Evolutionary conservation across 2,113 vertebrate genomes (phyloP).

Genomic region (Herpailurus yagouaroundi): DNA sequence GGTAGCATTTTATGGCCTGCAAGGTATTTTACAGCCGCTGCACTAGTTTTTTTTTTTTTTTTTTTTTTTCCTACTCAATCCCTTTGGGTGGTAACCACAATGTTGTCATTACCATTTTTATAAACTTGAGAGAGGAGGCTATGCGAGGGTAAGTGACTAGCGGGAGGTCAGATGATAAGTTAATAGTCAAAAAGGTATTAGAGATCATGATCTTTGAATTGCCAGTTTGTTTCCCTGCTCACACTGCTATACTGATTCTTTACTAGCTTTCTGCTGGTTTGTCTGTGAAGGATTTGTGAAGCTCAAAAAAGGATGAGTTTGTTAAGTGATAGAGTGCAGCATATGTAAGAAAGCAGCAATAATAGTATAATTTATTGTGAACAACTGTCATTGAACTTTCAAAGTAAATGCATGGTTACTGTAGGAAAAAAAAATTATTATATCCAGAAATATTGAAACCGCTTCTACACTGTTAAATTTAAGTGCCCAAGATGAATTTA

Average conservation of each 20-base stretch:
- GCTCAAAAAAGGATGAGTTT: slow-evolving; percentile 10
- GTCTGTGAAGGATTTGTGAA: slow-evolving; percentile 27
- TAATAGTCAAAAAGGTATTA: slow-evolving; percentile 24
- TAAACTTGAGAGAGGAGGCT: slow-evolving; percentile 13
- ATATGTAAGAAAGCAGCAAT: neutral
- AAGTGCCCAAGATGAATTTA: neutral
- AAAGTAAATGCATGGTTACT: neutral
- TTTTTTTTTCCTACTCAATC: neutral
- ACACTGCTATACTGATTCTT: neutral
- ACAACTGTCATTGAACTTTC: neutral
- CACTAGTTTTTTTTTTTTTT: neutral
- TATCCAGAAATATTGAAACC: neutral
- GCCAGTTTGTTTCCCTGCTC: neutral
- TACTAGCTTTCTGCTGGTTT: slow-evolving; percentile 28
- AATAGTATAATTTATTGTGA: neutral
- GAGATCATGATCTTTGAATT: slow-evolving; percentile 38
- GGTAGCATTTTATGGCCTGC: slow-evolving; percentile 41
- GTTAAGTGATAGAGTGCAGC: neutral
- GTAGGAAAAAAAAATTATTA: neutral
- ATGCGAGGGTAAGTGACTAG: neutral
- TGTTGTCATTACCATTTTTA: slow-evolving; percentile 41
- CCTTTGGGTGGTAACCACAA: neutral
- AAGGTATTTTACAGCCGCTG: slow-evolving; percentile 35
- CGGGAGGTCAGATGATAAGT: slow-evolving; percentile 41
- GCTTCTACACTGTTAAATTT: neutral